These are phyloP conservation scores for Erpobdella octoculata DNA, from an alignment of 2,888 invertebrate species.

Conservation along the genomic window DNA sequence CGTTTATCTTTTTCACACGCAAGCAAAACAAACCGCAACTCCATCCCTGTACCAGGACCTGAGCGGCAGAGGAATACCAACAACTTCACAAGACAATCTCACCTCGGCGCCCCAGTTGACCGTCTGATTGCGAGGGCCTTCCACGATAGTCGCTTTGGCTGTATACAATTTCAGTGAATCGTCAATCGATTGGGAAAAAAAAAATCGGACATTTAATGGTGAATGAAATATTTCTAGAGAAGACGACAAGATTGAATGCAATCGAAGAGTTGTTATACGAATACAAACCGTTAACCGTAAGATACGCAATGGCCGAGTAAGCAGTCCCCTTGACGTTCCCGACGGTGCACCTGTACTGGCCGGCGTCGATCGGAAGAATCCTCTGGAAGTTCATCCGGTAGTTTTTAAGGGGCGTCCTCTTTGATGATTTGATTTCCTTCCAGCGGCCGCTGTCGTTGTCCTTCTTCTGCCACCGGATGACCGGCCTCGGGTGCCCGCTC, in stretches of 20 bases:
- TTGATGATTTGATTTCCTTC: neutral
- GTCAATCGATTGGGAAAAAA: too few species aligned
- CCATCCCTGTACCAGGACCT: conserved; percentile 14
- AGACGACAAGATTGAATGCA: too few species aligned
- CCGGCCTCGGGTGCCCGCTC: neutral
- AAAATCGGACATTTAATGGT: too few species aligned
- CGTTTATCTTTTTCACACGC: too few species aligned
- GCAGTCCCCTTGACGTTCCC: neutral
- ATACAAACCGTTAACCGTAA: conserved; percentile 6
- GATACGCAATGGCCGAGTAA: neutral
- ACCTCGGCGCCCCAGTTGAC: conserved; percentile 14
- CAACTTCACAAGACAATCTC: conserved; percentile 14
- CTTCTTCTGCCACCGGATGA: conserved; percentile 15
- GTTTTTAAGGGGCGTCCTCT: neutral
- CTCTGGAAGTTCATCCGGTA: neutral
- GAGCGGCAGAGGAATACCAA: conserved; percentile 9
- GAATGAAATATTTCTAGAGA: too few species aligned
- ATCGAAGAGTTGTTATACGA: too few species aligned
- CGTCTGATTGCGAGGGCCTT: neutral
- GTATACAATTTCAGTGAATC: neutral
- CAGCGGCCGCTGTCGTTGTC: neutral
- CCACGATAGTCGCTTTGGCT: conserved; percentile 13
- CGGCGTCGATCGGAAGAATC: neutral
- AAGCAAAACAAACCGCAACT: neutral
- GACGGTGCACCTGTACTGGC: conserved; percentile 16